These are phyloP conservation scores for Pteropus rufus DNA, from an alignment of 2,797 vertebrate genomes.

Conservation along the genomic window DNA sequence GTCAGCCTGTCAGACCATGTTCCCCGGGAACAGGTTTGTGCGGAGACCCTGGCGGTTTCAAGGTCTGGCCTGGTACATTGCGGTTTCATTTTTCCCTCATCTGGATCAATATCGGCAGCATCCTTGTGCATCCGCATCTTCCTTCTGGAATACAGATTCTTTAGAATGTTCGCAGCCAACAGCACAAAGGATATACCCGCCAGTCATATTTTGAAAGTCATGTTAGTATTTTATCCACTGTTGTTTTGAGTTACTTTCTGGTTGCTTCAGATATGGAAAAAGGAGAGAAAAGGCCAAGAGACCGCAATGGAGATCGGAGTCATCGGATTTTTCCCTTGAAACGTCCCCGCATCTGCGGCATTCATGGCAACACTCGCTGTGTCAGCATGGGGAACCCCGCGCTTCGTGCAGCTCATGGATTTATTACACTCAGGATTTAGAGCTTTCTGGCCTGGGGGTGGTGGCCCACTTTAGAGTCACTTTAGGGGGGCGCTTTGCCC, in stretches of 20 bases:
- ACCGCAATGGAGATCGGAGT: neutral
- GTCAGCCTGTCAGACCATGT: neutral
- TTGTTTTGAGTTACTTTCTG: neutral
- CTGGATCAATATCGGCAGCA: neutral
- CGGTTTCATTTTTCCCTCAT: neutral
- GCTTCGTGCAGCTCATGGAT: fast-evolving
- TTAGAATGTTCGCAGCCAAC: neutral
- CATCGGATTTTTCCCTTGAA: neutral
- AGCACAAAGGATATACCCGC: neutral
- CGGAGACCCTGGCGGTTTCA: neutral
- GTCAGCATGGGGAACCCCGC: fast-evolving
- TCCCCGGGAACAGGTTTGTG: neutral
- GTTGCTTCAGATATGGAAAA: neutral
- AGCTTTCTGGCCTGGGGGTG: neutral
- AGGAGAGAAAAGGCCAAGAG: neutral
- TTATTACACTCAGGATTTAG: neutral
- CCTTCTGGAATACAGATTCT: neutral
- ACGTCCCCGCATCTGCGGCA: fast-evolving
- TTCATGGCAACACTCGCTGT: fast-evolving
- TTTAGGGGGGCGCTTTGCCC: too few relatives aligned
- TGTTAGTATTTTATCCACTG: neutral
- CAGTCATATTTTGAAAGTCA: neutral
- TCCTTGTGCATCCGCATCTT: neutral
- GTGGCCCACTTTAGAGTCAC: neutral
- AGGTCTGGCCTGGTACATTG: neutral